Evolutionary conservation across 2,113 vertebrate genomes (phyloP), one percentile per base, ranked within the genome.

Genomic region (Saccopteryx bilineata): DNA sequence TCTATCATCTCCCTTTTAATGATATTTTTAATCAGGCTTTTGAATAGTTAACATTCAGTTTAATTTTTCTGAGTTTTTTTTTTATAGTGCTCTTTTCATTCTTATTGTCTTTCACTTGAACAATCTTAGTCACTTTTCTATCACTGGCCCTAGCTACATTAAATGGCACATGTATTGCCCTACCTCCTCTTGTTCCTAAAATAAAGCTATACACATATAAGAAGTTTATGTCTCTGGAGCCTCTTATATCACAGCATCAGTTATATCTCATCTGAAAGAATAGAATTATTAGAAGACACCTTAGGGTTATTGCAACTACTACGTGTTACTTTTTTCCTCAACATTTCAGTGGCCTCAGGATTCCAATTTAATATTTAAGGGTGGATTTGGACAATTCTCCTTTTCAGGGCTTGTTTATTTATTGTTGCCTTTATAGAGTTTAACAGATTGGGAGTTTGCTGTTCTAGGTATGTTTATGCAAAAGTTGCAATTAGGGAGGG

Each of bases 1-100:
- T 52, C 39, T 46, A 4, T 17, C 19, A 39, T n/a, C 1, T 85
- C 15, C 31, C 91, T 63, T 60, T 58, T 19, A 75, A 39, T 68
- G 21, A 1, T 78, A 76, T 48, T 94, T 96, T 91, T 28, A 65
- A 52, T n/a, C 33, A 66, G 24, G 5, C 15, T 84, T 90, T 5
- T 65, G 33, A 83, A 86, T 2, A 87, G 4, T 74, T 66, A 19
- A n/a, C n/a, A 28, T 52, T 92, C 12, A 61, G 13, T 52, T 60
- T 85, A 60, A 28, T 14, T 18, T 71, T 74, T 80, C 12, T 81
- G 21, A 61, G 11, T 14, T 8, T 15, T 60, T 82, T 21, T 24
- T 26, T 5, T 2, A 81, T 60, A 39, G 17, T 15, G 58, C 5
- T 7, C 5, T 23, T 79, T 81, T 56, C 23, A 9, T 61, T 28